These are phyloP conservation scores for Sinentomon sp. DNA, from an alignment of 2,888 invertebrate genomes.

Conservation along the genomic window DNA sequence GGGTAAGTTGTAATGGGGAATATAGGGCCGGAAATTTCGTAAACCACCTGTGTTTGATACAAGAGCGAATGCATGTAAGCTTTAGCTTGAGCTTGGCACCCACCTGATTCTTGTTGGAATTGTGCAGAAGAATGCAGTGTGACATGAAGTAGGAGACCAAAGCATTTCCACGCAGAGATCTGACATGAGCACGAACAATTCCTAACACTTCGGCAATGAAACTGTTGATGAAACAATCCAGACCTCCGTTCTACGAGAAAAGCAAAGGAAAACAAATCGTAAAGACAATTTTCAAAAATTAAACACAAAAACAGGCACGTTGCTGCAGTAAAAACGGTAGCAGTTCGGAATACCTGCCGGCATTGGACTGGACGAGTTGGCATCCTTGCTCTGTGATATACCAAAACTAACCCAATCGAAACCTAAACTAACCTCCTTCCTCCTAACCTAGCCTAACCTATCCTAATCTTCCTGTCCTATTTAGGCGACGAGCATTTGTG, in stretches of 20 bases:
- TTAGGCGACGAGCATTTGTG: too few relatives aligned
- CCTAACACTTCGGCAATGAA: constrained; percentile 80
- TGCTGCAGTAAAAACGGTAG: too few relatives aligned
- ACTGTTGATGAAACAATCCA: constrained; percentile 78
- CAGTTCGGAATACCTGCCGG: too few relatives aligned
- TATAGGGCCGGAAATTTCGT: not conserved
- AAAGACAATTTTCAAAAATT: not conserved
- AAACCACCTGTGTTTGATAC: too few relatives aligned
- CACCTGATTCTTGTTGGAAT: constrained; percentile 90
- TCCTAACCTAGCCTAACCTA: too few relatives aligned
- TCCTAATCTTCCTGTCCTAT: too few relatives aligned
- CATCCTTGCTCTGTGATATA: too few relatives aligned
- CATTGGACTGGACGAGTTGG: too few relatives aligned
- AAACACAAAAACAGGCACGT: constrained; percentile 2
- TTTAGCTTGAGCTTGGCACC: constrained; percentile 12
- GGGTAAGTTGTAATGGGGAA: too few relatives aligned
- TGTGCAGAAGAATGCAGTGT: constrained; percentile 66
- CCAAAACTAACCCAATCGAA: too few relatives aligned
- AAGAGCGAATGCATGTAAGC: too few relatives aligned
- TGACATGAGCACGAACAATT: constrained; percentile 73
- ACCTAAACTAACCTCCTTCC: too few relatives aligned
- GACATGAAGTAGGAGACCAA: constrained; percentile 81
- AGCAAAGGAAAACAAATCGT: not conserved
- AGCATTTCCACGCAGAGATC: constrained; percentile 78
- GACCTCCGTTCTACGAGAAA: constrained; percentile 41